A percentile compares a stretch with the other conserved stretches of the same genome.
These are phyloP conservation scores for Capitella teleta DNA, from an alignment of 1,140 invertebrate genomes.

Conservation along the genomic window DNA sequence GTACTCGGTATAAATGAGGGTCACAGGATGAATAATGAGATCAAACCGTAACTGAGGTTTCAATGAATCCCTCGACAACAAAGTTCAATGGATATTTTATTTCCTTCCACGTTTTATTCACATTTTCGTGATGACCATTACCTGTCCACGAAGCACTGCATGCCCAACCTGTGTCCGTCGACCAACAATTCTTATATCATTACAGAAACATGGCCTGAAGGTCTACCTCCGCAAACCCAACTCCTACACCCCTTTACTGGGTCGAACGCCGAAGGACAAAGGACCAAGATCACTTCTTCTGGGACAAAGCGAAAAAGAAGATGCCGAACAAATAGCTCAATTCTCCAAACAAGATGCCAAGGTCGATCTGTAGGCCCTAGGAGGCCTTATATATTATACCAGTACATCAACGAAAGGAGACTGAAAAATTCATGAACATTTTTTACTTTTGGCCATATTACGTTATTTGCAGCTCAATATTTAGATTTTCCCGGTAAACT, in stretches of 20 bases:
- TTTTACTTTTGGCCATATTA: not conserved
- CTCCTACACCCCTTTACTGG: constrained; percentile 50
- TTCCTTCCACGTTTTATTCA: no score
- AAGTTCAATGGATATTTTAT: no score
- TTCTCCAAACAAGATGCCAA: constrained; percentile 50
- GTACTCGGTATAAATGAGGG: no score
- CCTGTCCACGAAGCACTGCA: no score
- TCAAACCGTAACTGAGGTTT: no score
- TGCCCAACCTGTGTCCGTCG: no score
- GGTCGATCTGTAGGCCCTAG: constrained; percentile 16
- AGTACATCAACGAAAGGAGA: not conserved
- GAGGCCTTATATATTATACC: not conserved
- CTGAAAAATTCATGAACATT: not conserved
- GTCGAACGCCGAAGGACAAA: constrained; percentile 29
- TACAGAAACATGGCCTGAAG: constrained; percentile 47
- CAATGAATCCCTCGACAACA: no score
- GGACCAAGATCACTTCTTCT: constrained; percentile 45
- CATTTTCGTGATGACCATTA: no score
- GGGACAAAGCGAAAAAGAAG: constrained; percentile 38
- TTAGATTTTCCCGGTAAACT: no score
- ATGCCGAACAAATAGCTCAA: constrained; percentile 45
- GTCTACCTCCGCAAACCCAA: constrained; percentile 47
- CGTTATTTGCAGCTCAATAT: not conserved
- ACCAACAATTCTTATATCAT: no score
- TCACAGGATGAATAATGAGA: no score